Conservation (phyloP, 2,888 invertebrate species). For the Anarsia innoxiella region DNA sequence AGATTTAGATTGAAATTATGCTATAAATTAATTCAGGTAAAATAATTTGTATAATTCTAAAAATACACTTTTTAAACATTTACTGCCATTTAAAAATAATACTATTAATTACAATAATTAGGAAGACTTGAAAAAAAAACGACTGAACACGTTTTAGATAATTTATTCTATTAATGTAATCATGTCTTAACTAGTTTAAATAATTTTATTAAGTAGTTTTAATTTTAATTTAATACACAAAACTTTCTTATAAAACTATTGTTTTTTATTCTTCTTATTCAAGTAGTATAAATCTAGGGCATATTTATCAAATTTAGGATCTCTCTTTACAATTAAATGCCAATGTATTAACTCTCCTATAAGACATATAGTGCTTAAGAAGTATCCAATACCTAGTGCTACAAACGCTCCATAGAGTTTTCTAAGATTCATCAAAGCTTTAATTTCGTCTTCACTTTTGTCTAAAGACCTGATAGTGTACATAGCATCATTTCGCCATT, state of each 20-base stretch:
- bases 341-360: constrained; percentile 80
- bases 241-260: constrained; percentile 19
- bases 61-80: too few species aligned
- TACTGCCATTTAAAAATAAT: neutral
- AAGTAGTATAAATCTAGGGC: constrained; percentile 71
- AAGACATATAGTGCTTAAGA: constrained; percentile 73
- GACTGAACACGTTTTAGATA: constrained; percentile 30
- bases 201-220: constrained; percentile 30
- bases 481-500: constrained; percentile 87
- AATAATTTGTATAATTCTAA: too few species aligned
- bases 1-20: too few species aligned
- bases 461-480: constrained; percentile 71
- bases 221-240: constrained; percentile 14
- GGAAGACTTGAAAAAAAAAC: constrained; percentile 14
- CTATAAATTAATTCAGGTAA: too few species aligned
- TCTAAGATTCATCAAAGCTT: constrained; percentile 84
- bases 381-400: constrained; percentile 81
- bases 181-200: constrained; percentile 29
- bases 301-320: constrained; percentile 84
- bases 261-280: constrained; percentile 58
- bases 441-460: constrained; percentile 76
- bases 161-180: constrained; percentile 34
- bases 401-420: constrained; percentile 87
- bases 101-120: neutral
- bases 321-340: constrained; percentile 76